Evolutionary conservation across 2,888 invertebrate species (phyloP).

Genomic region (Caenorhabditis parvicauda): DNA sequence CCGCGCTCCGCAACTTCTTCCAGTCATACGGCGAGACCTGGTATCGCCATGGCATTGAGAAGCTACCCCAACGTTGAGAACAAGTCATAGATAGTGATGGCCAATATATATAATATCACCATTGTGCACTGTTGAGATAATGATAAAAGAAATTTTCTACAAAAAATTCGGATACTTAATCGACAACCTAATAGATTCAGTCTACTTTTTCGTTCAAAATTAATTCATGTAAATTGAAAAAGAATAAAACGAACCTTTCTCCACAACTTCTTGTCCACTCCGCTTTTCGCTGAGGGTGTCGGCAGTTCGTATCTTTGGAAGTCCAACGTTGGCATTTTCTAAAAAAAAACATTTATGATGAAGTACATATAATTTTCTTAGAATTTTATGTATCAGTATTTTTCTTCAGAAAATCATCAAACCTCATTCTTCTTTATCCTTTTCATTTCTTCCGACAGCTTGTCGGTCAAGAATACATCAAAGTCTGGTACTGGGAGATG

Average conservation of each 20-base stretch:
- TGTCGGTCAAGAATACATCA: constrained; percentile 71
- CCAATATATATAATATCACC: too few relatives aligned
- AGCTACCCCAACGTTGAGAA: too few relatives aligned
- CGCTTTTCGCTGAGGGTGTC: constrained; percentile 43
- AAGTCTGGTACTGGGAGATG: constrained; percentile 78
- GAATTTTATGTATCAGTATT: background rate
- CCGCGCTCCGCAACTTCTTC: too few relatives aligned
- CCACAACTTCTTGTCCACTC: constrained; percentile 52
- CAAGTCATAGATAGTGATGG: too few relatives aligned
- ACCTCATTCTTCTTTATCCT: constrained; percentile 51
- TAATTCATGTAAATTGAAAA: too few relatives aligned
- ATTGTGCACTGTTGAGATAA: too few relatives aligned
- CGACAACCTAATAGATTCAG: background rate
- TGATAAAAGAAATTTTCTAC: too few relatives aligned
- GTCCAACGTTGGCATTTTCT: constrained; percentile 57
- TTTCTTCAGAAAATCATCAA: constrained; percentile 1
- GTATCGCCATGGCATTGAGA: too few relatives aligned
- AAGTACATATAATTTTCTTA: too few relatives aligned
- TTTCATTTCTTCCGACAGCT: constrained; percentile 45
- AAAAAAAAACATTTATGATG: background rate
- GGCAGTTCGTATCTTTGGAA: constrained; percentile 58
- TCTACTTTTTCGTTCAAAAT: background rate
- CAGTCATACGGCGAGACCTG: too few relatives aligned
- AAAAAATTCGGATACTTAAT: too few relatives aligned
- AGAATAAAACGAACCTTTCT: constrained; percentile 36